These are phyloP conservation scores for Drosophila acutilabella DNA, from an alignment of 2,888 invertebrate genomes.

Conservation along the genomic window DNA sequence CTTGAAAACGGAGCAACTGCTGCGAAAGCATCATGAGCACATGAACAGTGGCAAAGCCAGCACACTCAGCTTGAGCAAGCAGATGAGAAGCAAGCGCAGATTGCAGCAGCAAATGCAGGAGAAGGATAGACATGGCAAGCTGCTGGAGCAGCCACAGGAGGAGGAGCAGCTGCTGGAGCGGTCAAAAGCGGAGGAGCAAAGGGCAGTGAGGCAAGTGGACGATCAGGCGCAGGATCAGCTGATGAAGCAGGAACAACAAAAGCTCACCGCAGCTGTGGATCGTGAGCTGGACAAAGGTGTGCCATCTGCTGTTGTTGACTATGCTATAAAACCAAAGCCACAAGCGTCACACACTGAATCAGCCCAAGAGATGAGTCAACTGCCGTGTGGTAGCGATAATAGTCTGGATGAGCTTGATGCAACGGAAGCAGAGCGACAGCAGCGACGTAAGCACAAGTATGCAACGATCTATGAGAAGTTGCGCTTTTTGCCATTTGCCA, in stretches of 20 bases:
- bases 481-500: constrained; percentile 73
- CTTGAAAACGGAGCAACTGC: constrained; percentile 78
- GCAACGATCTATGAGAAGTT: constrained; percentile 83
- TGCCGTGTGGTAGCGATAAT: not conserved
- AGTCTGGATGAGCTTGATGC: constrained; percentile 9
- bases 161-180: not conserved
- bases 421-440: constrained; percentile 58
- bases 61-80: constrained; percentile 42
- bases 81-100: constrained; percentile 31
- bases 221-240: constrained; percentile 4
- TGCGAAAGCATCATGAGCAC: constrained; percentile 82
- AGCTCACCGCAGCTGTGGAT: constrained; percentile 56
- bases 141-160: constrained; percentile 8
- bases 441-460: constrained; percentile 80
- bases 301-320: constrained; percentile 22
- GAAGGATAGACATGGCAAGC: not conserved
- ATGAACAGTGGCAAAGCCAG: constrained; percentile 43
- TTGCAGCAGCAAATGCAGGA: constrained; percentile 31
- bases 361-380: constrained; percentile 8
- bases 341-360: constrained; percentile 10
- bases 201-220: no score
- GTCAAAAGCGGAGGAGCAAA: not conserved
- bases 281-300: constrained; percentile 27
- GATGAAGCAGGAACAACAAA: constrained; percentile 17
- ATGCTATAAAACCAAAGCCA: constrained; percentile 51